Base-by-base conservation (phyloP, 2,888 invertebrate species). In the Frankliniella fusca region DNA sequence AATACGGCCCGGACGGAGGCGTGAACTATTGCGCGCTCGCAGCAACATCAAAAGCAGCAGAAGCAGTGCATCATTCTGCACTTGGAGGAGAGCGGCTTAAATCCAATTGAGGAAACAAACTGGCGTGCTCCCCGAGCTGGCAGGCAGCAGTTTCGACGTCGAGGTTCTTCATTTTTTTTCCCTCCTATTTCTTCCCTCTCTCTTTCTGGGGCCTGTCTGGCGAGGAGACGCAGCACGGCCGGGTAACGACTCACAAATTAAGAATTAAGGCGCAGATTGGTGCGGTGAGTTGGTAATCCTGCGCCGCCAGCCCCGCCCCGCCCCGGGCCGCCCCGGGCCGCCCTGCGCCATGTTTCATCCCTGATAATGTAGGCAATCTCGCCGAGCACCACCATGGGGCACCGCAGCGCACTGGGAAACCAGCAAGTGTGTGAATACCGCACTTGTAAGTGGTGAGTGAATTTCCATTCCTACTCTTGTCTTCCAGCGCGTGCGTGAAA, bases 191-290 rank as follows among this genome's bases (percentile, higher is more conserved):
- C 61, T 18, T 61, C 61, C 18, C 54, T 38, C 38, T 5, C 38
- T 38, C 38, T 54, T 20, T 23, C n/a, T 9, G 61, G 61, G 61
- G 61, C 61, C 61, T 54, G 54, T 18, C 70, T 70, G 54, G 61
- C 61, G 20, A 38, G 38, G 54, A 18, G 54, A 18, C 61, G 61
- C 70, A 27, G 70, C 70, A 2, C 70, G 27, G 27, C 61, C 61
- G 7, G 54, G 54, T 54, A 76, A 76, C 70, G 70, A 76, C 70
- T 76, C 27, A 23, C 70, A 76, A 76, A 76, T 76, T 76, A 76
- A 76, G 70, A 76, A 76, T 76, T 76, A 76, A 76, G 70, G 70
- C 70, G 61, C 38, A 76, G 70, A 76, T 76, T 76, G 70, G 70
- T 12, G 70, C 70, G 70, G 70, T 76, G 12, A 76, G 70, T 76